Evolutionary conservation across 2,888 invertebrate genomes (phyloP), one percentile per base, ranked within the genome.

Genomic region (Pterostichus madidus): DNA sequence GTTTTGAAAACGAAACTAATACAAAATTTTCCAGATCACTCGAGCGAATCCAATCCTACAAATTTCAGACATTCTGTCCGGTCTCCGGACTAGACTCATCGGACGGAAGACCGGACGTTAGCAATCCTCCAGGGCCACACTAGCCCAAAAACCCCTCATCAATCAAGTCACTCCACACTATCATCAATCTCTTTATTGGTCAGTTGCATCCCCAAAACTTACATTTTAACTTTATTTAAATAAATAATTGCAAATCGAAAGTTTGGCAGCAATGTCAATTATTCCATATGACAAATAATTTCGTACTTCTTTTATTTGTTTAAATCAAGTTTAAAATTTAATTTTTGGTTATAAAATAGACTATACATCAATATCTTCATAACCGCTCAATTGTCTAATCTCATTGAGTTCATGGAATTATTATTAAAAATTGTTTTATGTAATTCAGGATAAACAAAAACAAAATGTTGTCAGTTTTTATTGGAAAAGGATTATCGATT

Each of bases 41-140:
- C 68, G 68, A 71, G 15, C 68, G 68, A 4, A 17, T 39, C 68
- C 7, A 39, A 39, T 49, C 49, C 6, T 49, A 56, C 56, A 71
- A 71, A 71, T 17, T 71, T 71, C 31, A 71, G 68, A 44, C 68
- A 44, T 10, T 17, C 17, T 11, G 68, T 44, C 68, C 68, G 64
- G 56, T 15, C 64, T 32, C 64, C 13, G 61, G 24, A 71, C 39
- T 39, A 39, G 39, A 39, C 39, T 39, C 39, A 39, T 39, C 39
- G 39, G 39, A 39, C 8, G 80, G 80, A 80, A 80, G 80, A 80
- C 80, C 80, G 80, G 80, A 80, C 80, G 73, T 53, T 71, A n/a
- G 56, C 24, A 53, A 31, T 13, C 5, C n/a, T 11, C 13, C 68
- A 71, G 68, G 24, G 68, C 13, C 44, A 17, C 11, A 71, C 17